These are phyloP conservation scores for Trichogramma dendrolimi DNA, from an alignment of 2,888 invertebrate genomes.

Conservation along the genomic window DNA sequence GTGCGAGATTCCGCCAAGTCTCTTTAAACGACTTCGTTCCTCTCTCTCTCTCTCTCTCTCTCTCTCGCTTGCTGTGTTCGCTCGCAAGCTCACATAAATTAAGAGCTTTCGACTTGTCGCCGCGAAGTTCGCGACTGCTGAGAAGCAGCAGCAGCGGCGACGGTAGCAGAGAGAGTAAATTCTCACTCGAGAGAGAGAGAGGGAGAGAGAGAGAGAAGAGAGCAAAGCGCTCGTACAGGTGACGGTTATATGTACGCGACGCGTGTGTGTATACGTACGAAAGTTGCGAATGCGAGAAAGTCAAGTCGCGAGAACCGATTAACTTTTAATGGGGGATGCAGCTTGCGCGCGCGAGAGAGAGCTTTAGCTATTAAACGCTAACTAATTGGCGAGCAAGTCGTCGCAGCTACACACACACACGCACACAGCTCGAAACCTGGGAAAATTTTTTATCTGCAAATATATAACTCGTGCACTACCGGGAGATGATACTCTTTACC, in stretches of 20 bases:
- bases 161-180: constrained; percentile 7
- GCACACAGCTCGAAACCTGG: too few relatives aligned
- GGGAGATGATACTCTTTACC: too few relatives aligned
- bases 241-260: background rate
- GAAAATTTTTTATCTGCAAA: too few relatives aligned
- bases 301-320: background rate
- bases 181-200: background rate
- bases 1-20: constrained; percentile 1
- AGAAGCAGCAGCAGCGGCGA: background rate
- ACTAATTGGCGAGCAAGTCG: too few relatives aligned
- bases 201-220: too few relatives aligned
- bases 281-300: too few relatives aligned
- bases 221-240: too few relatives aligned
- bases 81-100: constrained; percentile 13
- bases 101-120: constrained; percentile 17
- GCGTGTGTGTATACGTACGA: background rate
- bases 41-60: constrained; percentile 2
- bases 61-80: constrained; percentile 7
- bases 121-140: constrained; percentile 9
- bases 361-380: too few relatives aligned
- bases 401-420: too few relatives aligned
- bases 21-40: background rate
- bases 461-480: too few relatives aligned
- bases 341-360: background rate
- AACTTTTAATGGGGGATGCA: constrained; percentile 10